Evolutionary conservation across 2,113 vertebrate genomes (phyloP).

Genomic region (Cryptotis parvus): DNA sequence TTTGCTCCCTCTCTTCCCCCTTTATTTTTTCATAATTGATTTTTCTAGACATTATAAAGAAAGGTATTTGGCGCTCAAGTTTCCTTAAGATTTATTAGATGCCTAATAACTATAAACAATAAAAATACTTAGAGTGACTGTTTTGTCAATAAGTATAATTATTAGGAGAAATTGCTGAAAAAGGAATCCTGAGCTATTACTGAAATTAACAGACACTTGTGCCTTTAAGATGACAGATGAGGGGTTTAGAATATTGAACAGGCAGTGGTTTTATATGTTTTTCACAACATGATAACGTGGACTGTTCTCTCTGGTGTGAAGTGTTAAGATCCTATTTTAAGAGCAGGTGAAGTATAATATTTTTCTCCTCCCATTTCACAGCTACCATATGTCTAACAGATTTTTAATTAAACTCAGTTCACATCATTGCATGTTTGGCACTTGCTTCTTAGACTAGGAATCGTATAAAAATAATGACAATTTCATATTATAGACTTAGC

Average conservation of each 20-base stretch:
- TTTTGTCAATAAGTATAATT: conserved; percentile 9
- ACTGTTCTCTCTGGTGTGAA: not conserved
- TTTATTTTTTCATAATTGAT: not conserved
- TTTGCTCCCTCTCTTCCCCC: not conserved
- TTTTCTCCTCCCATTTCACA: not conserved
- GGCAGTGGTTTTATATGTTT: not conserved
- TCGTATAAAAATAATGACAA: conserved; percentile 22
- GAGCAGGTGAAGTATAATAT: not conserved
- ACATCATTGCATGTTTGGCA: conserved; percentile 23
- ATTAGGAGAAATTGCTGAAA: not conserved
- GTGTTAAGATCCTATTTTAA: not conserved
- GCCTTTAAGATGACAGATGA: not conserved
- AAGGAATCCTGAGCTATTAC: not conserved
- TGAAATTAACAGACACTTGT: conserved; percentile 30
- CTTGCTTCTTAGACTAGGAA: conserved; percentile 38
- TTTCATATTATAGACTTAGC: not conserved
- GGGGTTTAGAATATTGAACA: not conserved
- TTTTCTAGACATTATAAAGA: not conserved
- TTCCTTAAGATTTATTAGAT: not conserved
- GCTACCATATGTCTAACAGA: not conserved
- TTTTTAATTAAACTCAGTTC: conserved; percentile 13
- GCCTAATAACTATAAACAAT: not conserved
- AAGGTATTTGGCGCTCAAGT: not conserved
- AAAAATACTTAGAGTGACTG: not conserved
- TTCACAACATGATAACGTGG: not conserved